Percentiles rank a stretch among this genome's conserved stretches.
Conservation (phyloP, 2,113 vertebrate genomes). For the Litocranius walleri region DNA sequence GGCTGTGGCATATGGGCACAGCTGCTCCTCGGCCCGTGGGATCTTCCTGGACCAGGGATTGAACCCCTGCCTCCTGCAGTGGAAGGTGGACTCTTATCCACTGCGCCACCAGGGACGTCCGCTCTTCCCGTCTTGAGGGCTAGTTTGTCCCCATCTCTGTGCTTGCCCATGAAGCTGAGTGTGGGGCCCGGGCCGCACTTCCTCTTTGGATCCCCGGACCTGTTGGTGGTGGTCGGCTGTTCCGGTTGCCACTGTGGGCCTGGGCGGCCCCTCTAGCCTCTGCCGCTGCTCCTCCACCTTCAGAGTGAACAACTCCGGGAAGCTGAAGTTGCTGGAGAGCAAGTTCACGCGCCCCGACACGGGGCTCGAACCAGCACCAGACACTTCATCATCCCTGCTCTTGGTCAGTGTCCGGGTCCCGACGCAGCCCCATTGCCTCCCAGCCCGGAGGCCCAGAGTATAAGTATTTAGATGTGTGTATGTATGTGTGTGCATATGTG, state of each 20-base stretch:
- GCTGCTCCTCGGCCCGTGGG: neutral
- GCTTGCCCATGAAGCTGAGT: constrained; percentile 93
- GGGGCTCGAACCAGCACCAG: neutral
- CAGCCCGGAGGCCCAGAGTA: neutral
- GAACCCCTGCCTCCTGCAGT: neutral
- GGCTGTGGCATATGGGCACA: neutral
- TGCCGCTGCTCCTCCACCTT: neutral
- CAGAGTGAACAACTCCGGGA: neutral
- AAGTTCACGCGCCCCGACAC: neutral
- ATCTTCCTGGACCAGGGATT: neutral
- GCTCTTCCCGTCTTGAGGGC: constrained; percentile 97
- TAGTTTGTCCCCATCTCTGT: constrained; percentile 92
- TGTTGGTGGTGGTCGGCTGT: neutral
- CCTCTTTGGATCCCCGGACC: neutral
- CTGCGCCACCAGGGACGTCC: constrained; percentile 69
- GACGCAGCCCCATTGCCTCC: neutral
- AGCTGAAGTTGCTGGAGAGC: neutral
- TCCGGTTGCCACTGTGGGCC: neutral
- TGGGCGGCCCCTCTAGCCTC: accelerated
- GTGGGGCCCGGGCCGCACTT: constrained; percentile 78
- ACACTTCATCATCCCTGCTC: neutral
- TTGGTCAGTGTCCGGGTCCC: neutral
- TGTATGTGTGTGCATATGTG: too few species aligned
- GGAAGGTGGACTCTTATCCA: neutral
- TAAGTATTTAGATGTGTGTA: neutral